These are phyloP conservation scores for Conops quadrifasciatus DNA, from an alignment of 2,888 invertebrate species.

Conservation along the genomic window DNA sequence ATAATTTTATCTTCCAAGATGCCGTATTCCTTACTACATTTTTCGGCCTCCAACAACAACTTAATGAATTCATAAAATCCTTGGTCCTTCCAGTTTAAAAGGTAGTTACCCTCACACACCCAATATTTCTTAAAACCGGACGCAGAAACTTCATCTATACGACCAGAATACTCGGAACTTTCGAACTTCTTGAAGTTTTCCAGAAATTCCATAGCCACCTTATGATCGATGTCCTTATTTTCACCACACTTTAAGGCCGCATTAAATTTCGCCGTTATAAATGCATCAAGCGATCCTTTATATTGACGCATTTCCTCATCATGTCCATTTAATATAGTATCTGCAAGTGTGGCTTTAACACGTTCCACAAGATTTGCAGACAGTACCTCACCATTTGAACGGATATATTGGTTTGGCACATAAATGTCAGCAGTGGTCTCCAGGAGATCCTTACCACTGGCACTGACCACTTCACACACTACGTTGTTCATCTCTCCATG, in stretches of 20 bases:
- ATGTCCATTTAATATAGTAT: constrained; percentile 52
- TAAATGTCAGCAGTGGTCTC: constrained; percentile 41
- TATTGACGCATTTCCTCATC: constrained; percentile 47
- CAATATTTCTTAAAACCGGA: constrained; percentile 72
- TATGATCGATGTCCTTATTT: constrained; percentile 54
- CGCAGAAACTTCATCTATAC: constrained; percentile 68
- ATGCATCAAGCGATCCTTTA: constrained; percentile 50
- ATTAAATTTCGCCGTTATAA: constrained; percentile 46
- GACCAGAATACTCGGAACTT: constrained; percentile 48
- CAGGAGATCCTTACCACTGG: constrained; percentile 48
- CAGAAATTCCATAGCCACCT: constrained; percentile 66
- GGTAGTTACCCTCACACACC: constrained; percentile 73
- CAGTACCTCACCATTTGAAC: constrained; percentile 57
- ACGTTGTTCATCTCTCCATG: constrained; percentile 74
- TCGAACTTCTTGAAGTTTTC: constrained; percentile 69
- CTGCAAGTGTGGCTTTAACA: constrained; percentile 53
- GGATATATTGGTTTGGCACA: constrained; percentile 46
- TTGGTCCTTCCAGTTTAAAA: constrained; percentile 75
- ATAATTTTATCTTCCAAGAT: constrained; percentile 52
- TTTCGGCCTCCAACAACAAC: constrained; percentile 42
- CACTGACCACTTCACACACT: constrained; percentile 69
- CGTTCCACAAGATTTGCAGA: constrained; percentile 50
- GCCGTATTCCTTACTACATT: constrained; percentile 40
- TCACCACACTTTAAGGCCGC: constrained; percentile 39
- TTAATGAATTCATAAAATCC: constrained; percentile 62